Base-by-base conservation (phyloP, 2,797 vertebrate species). In the Picus viridis region DNA sequence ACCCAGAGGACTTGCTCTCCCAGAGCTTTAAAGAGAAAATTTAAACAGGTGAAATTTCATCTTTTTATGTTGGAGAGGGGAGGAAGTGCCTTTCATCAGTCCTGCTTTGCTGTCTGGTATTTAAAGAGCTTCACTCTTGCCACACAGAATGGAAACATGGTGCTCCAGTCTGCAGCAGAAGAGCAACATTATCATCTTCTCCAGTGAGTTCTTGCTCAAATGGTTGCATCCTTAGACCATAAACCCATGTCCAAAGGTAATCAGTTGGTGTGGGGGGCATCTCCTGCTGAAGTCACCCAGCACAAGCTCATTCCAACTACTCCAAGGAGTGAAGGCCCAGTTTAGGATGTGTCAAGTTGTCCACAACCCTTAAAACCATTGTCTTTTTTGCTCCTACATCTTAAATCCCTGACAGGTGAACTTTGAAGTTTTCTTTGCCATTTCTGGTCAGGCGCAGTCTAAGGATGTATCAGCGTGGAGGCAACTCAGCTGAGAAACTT, bases 21-120 rank as follows among this genome's bases (percentile, higher is more conserved):
- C 54, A 27, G 67, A 61, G 30, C 64, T 56, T 41, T n/a, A 30
- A 71, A 63, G 75, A 53, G 34, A 87, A 86, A 54, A n/a, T 56
- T 43, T 58, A 83, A 56, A 23, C 29, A 69, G 62, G 51, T 94
- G 91, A 90, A 93, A 92, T 88, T 90, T 83, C 86, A 91, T 87
- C 86, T 86, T 53, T 13, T 53, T 79, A 3, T 15, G 9, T 39
- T 85, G 5, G 4, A 72, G 53, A 85, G 65, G 78, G 16, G 53
- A 86, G 53, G 59, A 86, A 56, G 71, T 54, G 70, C 6, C 47
- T 88, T 86, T 92, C 78, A 63, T 65, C 69, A 39, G 47, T 65
- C 72, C 64, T 41, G 47, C 51, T 47, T 90, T 61, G 69, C 58
- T 65, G 29, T 22, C 76, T 90, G 81, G 36, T 43, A 27, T 75